phyloP scores from a whole-genome alignment of 2,113 vertebrate species.

The Eira barbara region DNA sequence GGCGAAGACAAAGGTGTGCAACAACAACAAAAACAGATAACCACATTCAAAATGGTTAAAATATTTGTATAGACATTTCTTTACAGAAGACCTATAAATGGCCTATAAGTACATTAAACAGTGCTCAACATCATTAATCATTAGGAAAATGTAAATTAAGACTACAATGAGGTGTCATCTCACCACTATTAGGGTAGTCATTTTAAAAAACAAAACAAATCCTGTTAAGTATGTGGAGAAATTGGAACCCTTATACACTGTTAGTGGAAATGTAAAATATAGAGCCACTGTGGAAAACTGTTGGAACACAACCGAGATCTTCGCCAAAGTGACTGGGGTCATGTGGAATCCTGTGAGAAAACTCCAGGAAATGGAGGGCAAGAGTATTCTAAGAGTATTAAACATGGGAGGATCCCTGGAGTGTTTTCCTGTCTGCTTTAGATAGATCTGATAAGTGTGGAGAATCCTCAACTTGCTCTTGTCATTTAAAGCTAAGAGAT shows the following conservation, averaged over 20 bases:
- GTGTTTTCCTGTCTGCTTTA: too few species aligned
- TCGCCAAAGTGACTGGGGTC: too few species aligned
- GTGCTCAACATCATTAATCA: background rate
- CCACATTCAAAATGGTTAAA: background rate
- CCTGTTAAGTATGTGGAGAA: background rate
- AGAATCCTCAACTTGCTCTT: too few species aligned
- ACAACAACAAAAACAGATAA: background rate
- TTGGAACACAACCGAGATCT: too few species aligned
- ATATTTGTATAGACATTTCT: background rate
- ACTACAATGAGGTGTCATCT: background rate
- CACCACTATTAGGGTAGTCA: background rate
- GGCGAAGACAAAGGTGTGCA: background rate
- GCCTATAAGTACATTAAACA: background rate
- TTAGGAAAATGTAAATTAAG: background rate
- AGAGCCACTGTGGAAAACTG: background rate
- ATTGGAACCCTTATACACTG: background rate
- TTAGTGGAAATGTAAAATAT: background rate
- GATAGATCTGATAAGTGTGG: too few species aligned
- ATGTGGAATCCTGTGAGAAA: too few species aligned
- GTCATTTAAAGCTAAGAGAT: too few species aligned
- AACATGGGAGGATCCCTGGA: too few species aligned
- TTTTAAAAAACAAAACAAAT: background rate
- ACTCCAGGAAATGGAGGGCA: too few species aligned
- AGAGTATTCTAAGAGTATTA: too few species aligned
- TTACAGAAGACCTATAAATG: background rate